Evolutionary conservation across 2,888 invertebrate genomes (phyloP), one percentile per base, ranked within the genome.

Genomic region (Silvanus unidentatus): DNA sequence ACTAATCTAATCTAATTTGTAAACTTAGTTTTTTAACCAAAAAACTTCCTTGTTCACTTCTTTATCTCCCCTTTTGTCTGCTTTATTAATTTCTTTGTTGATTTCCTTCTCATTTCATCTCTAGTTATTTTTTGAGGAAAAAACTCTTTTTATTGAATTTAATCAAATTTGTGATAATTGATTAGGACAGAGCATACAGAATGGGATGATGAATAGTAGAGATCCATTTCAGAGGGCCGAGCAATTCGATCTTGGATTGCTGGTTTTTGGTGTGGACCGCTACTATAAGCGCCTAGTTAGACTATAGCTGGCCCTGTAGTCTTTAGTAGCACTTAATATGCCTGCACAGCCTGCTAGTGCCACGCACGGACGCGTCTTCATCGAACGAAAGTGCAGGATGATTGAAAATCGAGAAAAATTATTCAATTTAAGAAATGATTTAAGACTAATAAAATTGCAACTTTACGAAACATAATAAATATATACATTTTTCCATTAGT

Each of bases 331-430:
- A 68, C 67, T 58, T 57, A 57, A 54, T 62, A 62, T 63, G 70
- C 69, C 70, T 69, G 70, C 70, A 71, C 70, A 71, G 70, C 70
- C 71, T 70, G 66, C 63, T 66, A 64, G 65, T 60, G 71, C 70
- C 70, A 71, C 70, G 70, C 70, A 71, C 70, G 67, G 60, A 60
- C 66, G 65, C 65, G 64, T 42, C 57, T 53, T 47, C 45, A 48
- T 44, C 49, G 49, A 52, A 57, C 60, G 57, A 62, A 63, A 59
- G 67, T 66, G 66, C 65, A 63, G 66, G 65, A 62, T 60, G 56
- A 58, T 42, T 54, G 57, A 53, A 57, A 47, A 48, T 43, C 40
- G 44, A 51, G 42, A 47, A 53, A 49, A 54, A 40, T 46, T 40
- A 40, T n/a, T n/a, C n/a, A n/a, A n/a, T n/a, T 28, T 8, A 28